Conservation (phyloP, 2,113 vertebrate genomes). For the Miniopterus natalensis region DNA sequence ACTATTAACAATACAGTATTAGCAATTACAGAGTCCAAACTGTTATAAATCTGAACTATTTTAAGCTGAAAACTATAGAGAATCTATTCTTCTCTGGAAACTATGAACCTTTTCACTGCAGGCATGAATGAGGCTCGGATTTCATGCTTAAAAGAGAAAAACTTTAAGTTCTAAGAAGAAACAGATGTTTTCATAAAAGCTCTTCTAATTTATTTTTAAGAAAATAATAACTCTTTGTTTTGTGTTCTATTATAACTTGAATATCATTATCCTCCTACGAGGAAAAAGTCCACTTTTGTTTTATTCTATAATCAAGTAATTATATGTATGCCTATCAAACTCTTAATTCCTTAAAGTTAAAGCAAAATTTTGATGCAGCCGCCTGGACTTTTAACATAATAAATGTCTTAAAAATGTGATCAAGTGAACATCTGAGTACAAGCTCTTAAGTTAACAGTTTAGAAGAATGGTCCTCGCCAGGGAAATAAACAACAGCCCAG, state of each 20-base stretch:
- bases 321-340: constrained; percentile 11
- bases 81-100: background rate
- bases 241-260: constrained; percentile 63
- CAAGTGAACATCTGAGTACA: background rate
- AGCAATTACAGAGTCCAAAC: background rate
- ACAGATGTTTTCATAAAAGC: constrained; percentile 73
- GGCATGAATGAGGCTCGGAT: constrained; percentile 18
- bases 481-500: background rate
- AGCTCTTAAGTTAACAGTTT: background rate
- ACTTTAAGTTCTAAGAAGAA: constrained; percentile 54
- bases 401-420: background rate
- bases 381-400: background rate
- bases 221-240: constrained; percentile 68
- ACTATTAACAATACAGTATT: background rate
- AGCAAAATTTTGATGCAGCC: background rate
- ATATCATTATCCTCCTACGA: constrained; percentile 72
- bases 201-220: constrained; percentile 67
- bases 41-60: background rate
- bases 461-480: background rate
- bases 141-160: constrained; percentile 53
- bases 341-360: constrained; percentile 18
- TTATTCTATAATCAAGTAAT: constrained; percentile 53
- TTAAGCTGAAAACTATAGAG: background rate
- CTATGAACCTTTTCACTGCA: background rate
- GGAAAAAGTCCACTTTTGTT: constrained; percentile 50